Percentiles rank a stretch among this genome's conserved stretches.
Evolutionary conservation across 2,797 vertebrate species (phyloP).

Genomic region (Pitangus sulphuratus): DNA sequence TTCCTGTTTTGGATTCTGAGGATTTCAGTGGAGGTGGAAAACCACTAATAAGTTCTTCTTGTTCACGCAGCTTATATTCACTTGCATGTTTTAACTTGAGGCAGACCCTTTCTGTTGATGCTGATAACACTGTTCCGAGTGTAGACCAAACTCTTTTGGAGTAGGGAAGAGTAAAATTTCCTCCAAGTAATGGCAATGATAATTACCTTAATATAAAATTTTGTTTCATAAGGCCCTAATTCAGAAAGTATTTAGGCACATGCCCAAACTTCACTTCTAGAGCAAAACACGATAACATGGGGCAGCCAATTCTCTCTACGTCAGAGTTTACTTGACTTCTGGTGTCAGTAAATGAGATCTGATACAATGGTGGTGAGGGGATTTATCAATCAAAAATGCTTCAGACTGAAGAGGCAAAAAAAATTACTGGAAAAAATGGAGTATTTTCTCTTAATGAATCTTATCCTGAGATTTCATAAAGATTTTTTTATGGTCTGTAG

Average conservation of each 20-base stretch:
- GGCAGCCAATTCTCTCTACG: background rate
- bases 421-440: background rate
- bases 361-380: background rate
- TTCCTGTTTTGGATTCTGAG: conserved; percentile 50
- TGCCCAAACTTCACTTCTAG: background rate
- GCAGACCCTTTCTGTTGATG: background rate
- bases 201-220: background rate
- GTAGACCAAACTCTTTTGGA: background rate
- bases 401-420: background rate
- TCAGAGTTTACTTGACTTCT: background rate
- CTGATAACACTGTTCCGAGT: background rate
- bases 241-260: background rate
- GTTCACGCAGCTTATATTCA: background rate
- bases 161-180: background rate
- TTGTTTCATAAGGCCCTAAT: background rate
- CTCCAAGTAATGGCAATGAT: background rate
- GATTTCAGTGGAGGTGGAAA: conserved; percentile 57
- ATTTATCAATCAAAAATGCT: conserved; percentile 32
- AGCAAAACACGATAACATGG: background rate
- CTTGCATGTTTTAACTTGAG: conserved; percentile 20
- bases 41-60: conserved; percentile 60
- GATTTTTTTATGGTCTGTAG: conserved; percentile 74
- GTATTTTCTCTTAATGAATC: conserved; percentile 59
- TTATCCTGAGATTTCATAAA: conserved; percentile 68
- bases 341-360: background rate